Evolutionary conservation across 2,888 invertebrate genomes (phyloP).

Genomic region (Creontiades dilutus): DNA sequence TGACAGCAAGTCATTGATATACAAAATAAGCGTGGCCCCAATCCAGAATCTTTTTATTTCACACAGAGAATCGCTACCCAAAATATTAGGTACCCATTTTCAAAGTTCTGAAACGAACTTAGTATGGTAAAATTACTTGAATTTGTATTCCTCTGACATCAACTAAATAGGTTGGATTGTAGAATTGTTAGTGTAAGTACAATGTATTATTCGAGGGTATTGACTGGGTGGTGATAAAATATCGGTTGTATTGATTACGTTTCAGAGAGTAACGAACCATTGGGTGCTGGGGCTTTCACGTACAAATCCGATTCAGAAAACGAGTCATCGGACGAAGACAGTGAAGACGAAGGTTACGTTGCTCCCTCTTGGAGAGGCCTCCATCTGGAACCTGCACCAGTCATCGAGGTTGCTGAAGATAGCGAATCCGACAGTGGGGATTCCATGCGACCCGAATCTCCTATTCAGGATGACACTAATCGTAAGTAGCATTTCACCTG

Average conservation of each 20-base stretch:
- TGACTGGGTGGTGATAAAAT: no score
- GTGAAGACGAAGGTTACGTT: constrained; percentile 74
- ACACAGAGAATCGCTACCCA: no score
- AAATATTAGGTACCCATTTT: no score
- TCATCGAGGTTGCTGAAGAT: constrained; percentile 66
- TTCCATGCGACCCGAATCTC: constrained; percentile 83
- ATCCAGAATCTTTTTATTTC: no score
- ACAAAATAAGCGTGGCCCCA: no score
- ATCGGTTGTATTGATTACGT: neutral
- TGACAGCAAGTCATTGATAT: no score
- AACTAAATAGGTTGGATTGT: no score
- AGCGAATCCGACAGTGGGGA: constrained; percentile 81
- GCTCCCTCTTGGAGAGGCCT: constrained; percentile 51
- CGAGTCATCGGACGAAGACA: constrained; percentile 64
- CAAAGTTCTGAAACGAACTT: no score
- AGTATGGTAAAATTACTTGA: no score
- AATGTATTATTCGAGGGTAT: no score
- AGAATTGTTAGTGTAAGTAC: no score
- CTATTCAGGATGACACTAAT: constrained; percentile 88
- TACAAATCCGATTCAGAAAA: constrained; percentile 69
- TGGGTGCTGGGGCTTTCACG: constrained; percentile 73
- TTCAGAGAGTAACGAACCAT: constrained; percentile 75
- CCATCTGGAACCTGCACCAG: neutral
- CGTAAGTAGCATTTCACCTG: constrained; percentile 81
- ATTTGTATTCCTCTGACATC: no score